These are phyloP conservation scores for Heteromyza rotundicornis DNA, from an alignment of 2,888 invertebrate species.

Conservation along the genomic window DNA sequence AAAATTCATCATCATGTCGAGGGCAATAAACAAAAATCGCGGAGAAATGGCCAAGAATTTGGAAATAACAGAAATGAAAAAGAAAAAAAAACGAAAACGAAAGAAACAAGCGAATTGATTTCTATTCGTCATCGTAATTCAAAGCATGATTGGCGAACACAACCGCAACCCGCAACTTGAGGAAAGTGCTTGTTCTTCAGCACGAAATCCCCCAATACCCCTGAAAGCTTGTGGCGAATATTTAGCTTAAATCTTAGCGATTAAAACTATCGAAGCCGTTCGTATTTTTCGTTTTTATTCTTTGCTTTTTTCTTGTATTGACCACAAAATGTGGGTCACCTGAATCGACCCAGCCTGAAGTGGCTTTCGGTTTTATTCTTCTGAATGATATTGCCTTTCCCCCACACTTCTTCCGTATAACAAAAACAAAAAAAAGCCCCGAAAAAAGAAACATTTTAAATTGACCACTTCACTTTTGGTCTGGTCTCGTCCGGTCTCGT, in stretches of 20 bases:
- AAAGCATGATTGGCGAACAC: slow-evolving; percentile 11
- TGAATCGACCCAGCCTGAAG: slow-evolving; percentile 7
- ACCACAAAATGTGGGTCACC: slow-evolving; percentile 22
- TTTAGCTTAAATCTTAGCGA: too few relatives aligned
- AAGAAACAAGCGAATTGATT: slow-evolving; percentile 9
- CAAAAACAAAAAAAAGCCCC: neutral
- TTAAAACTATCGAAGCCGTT: too few relatives aligned
- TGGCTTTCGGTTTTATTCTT: slow-evolving; percentile 23
- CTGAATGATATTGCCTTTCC: neutral
- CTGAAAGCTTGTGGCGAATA: too few relatives aligned
- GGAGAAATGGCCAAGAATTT: slow-evolving; percentile 5
- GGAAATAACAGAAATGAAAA: slow-evolving; percentile 3
- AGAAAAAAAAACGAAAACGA: slow-evolving; percentile 4
- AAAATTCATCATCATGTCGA: neutral
- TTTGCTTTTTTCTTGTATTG: too few relatives aligned
- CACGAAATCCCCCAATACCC: too few relatives aligned
- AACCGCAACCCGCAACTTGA: too few relatives aligned
- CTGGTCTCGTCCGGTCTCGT: neutral
- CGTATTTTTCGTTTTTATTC: too few relatives aligned
- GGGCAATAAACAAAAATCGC: neutral
- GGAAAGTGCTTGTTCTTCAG: too few relatives aligned
- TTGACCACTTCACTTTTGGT: neutral
- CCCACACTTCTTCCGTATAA: too few relatives aligned
- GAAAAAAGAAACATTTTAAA: too few relatives aligned
- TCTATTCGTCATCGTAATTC: slow-evolving; percentile 21